These are phyloP conservation scores for Rhynchophorus ferrugineus DNA, from an alignment of 1,140 invertebrate genomes.

Conservation along the genomic window DNA sequence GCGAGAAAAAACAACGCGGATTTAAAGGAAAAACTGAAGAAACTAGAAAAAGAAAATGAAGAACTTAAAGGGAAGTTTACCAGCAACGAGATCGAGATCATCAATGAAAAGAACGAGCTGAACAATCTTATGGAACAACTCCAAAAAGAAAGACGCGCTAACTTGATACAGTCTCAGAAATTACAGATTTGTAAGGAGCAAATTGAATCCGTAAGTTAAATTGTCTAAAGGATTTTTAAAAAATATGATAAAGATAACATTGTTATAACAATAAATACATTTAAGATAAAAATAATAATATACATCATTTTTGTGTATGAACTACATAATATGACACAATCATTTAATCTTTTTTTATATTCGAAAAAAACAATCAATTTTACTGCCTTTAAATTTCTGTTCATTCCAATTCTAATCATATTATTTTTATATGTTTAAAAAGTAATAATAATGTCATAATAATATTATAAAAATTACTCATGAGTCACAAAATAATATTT, in stretches of 20 bases:
- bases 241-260: background rate
- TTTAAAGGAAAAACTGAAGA: constrained; percentile 10
- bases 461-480: no score
- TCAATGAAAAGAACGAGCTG: constrained; percentile 15
- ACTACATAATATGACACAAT: no score
- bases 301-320: no score
- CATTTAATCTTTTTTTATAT: background rate
- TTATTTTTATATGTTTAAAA: background rate
- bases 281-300: background rate
- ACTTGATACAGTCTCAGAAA: constrained; percentile 10
- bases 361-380: background rate
- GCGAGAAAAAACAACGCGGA: constrained; percentile 9
- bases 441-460: background rate
- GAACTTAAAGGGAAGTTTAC: constrained; percentile 13
- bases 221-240: background rate
- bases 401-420: constrained; percentile 1
- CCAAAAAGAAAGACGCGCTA: constrained; percentile 12
- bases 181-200: constrained; percentile 19
- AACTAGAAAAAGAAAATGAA: constrained; percentile 11
- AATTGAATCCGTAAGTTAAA: constrained; percentile 19
- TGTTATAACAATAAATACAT: background rate
- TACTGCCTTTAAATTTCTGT: background rate
- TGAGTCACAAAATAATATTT: no score
- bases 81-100: constrained; percentile 12
- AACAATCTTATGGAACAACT: constrained; percentile 14